phyloP scores from a whole-genome alignment of 2,888 invertebrate species.

The Apamea epomidion region DNA sequence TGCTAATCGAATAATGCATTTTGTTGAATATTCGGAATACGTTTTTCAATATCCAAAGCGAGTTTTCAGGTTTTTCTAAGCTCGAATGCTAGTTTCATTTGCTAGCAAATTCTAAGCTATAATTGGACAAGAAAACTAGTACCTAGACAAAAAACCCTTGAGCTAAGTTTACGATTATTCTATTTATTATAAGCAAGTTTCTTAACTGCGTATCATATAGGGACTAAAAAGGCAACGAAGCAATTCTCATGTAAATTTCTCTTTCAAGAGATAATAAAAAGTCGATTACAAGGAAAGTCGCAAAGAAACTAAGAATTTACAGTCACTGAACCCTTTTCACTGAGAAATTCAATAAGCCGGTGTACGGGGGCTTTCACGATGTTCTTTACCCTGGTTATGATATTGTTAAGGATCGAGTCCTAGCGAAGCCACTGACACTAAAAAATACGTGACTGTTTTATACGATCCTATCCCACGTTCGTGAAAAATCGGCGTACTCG shows the following conservation, averaged over 20 bases:
- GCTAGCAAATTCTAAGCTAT: background rate
- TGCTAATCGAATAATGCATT: slow-evolving; percentile 54
- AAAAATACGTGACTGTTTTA: slow-evolving; percentile 85
- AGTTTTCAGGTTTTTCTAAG: slow-evolving; percentile 8
- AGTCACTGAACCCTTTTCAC: slow-evolving; percentile 76
- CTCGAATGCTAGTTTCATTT: background rate
- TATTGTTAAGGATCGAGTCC: slow-evolving; percentile 79
- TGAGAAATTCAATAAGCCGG: slow-evolving; percentile 78
- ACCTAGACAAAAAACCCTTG: background rate
- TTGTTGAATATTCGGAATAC: slow-evolving; percentile 20
- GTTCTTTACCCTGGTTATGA: slow-evolving; percentile 77
- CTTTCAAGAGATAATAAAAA: slow-evolving; percentile 61
- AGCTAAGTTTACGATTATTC: slow-evolving; percentile 6
- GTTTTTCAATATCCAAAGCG: slow-evolving; percentile 20
- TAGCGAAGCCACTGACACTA: slow-evolving; percentile 79
- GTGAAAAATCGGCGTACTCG: slow-evolving; percentile 77
- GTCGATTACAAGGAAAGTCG: slow-evolving; percentile 62
- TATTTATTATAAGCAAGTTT: slow-evolving; percentile 41
- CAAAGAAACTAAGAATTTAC: slow-evolving; percentile 73
- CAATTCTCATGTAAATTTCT: slow-evolving; percentile 64
- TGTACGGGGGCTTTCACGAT: slow-evolving; percentile 68
- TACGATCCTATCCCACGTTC: slow-evolving; percentile 73
- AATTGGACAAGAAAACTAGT: background rate
- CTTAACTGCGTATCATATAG: slow-evolving; percentile 52
- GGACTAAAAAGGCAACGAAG: slow-evolving; percentile 58